Conservation (phyloP, 2,113 vertebrate genomes). For the Microtus pennsylvanicus region DNA sequence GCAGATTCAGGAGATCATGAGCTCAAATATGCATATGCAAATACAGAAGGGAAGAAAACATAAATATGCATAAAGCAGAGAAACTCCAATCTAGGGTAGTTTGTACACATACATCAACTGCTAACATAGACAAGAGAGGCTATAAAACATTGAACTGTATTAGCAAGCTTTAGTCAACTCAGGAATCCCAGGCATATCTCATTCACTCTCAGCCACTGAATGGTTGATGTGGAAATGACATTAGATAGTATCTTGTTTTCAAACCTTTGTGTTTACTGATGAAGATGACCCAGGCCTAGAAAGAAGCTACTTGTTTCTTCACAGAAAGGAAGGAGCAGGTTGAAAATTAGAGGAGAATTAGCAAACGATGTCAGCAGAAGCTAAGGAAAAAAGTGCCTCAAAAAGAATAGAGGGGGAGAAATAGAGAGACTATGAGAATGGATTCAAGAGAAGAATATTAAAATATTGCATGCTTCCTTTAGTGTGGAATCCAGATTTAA, state of each 20-base stretch:
- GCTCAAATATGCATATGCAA: conserved; percentile 22
- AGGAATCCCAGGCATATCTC: background rate
- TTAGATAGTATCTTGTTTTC: conserved; percentile 15
- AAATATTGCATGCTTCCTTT: background rate
- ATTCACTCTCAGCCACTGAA: conserved; percentile 5
- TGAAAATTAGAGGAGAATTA: conserved; percentile 33
- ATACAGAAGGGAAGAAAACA: conserved; percentile 38
- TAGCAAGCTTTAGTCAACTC: conserved; percentile 1
- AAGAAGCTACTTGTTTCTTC: conserved; percentile 22
- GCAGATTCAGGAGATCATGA: background rate
- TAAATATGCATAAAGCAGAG: conserved; percentile 48
- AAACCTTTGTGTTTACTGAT: conserved; percentile 23
- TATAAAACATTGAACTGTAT: conserved; percentile 51
- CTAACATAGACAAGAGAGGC: background rate
- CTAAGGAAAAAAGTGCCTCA: background rate
- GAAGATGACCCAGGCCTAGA: conserved; percentile 7
- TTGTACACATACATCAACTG: conserved; percentile 4
- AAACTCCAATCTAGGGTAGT: conserved; percentile 34
- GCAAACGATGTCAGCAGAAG: background rate
- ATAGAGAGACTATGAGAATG: too few species aligned
- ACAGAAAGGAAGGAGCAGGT: background rate
- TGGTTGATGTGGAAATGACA: conserved; percentile 32
- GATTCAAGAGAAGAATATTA: background rate
- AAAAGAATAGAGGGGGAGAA: background rate
- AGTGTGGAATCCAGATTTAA: background rate